Percentiles rank a stretch among this genome's conserved stretches.
phyloP scores from a whole-genome alignment of 2,888 invertebrate species.

The Atrina japonica region DNA sequence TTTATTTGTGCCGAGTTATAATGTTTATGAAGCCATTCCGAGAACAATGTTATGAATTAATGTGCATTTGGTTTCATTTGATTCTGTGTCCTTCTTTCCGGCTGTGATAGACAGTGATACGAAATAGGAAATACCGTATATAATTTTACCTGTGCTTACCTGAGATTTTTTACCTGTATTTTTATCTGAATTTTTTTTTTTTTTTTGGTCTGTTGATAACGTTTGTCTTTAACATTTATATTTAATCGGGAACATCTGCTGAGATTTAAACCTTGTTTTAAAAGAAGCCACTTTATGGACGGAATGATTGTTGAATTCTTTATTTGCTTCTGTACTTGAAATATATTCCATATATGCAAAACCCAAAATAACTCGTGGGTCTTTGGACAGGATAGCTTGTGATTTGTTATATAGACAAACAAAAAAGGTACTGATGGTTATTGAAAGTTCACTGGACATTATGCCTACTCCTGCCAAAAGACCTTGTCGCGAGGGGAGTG shows the following conservation, averaged over 20 bases:
- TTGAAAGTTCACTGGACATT: slow-evolving; percentile 26
- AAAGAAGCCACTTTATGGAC: slow-evolving; percentile 1
- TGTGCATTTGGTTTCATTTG: slow-evolving; percentile 9
- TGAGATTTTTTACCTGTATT: slow-evolving; percentile 21
- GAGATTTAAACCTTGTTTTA: slow-evolving; percentile 10
- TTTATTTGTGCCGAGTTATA: slow-evolving; percentile 26
- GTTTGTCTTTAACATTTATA: slow-evolving; percentile 20
- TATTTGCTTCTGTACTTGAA: too few species aligned
- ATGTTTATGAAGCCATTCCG: slow-evolving; percentile 26
- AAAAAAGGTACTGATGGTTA: slow-evolving; percentile 12
- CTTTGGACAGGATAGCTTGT: background rate
- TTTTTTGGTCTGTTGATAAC: slow-evolving; percentile 4
- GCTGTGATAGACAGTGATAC: too few species aligned
- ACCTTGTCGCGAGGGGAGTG: slow-evolving; percentile 55
- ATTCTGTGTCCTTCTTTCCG: too few species aligned
- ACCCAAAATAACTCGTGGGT: background rate
- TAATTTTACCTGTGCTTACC: slow-evolving; percentile 21
- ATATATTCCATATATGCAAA: too few species aligned
- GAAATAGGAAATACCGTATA: background rate
- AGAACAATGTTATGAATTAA: slow-evolving; percentile 3
- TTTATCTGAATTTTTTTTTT: slow-evolving; percentile 11
- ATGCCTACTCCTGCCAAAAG: slow-evolving; percentile 58
- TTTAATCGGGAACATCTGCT: slow-evolving; percentile 30
- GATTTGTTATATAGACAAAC: background rate
- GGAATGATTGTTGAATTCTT: slow-evolving; percentile 12